A percentile compares a stretch with the other conserved stretches of the same genome.
phyloP scores from a whole-genome alignment of 2,797 vertebrate genomes.

The Clarias fuscus region DNA sequence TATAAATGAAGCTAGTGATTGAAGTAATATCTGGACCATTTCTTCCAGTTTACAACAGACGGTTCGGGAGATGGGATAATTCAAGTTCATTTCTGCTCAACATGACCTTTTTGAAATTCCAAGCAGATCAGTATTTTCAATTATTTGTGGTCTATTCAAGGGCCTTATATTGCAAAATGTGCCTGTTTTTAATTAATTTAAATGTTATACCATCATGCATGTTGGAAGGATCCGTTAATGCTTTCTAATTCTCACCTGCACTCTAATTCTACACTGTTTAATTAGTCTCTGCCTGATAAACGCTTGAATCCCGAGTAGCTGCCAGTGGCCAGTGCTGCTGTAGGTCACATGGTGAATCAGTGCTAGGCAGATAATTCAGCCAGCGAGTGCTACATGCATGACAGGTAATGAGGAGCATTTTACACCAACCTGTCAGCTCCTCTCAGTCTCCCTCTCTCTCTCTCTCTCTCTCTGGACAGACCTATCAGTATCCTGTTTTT shows the following conservation, averaged over 20 bases:
- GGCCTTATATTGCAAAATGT: conserved; percentile 1
- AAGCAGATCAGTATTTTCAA: conserved; percentile 20
- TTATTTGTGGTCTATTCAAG: conserved; percentile 31
- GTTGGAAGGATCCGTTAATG: conserved; percentile 25
- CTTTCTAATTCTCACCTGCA: conserved; percentile 43
- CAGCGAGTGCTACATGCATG: background rate
- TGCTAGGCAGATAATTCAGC: background rate
- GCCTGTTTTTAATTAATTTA: conserved; percentile 43
- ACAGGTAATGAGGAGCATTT: conserved; percentile 38
- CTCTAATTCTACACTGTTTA: conserved; percentile 39
- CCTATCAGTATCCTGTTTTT: background rate
- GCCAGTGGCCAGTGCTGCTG: conserved; percentile 21
- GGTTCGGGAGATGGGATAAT: background rate
- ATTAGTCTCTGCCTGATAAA: conserved; percentile 49
- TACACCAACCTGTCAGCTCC: conserved; percentile 30
- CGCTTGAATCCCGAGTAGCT: conserved; percentile 2
- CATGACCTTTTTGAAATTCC: background rate
- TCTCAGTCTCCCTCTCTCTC: conserved; percentile 9
- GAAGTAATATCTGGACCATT: background rate
- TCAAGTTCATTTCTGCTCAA: background rate
- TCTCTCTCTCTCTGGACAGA: background rate
- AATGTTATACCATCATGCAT: background rate
- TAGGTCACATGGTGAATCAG: conserved; percentile 11
- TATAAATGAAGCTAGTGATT: background rate
- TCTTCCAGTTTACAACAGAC: background rate